These are phyloP conservation scores for Oncorhynchus tshawytscha DNA, from an alignment of 2,113 vertebrate genomes.

Conservation along the genomic window DNA sequence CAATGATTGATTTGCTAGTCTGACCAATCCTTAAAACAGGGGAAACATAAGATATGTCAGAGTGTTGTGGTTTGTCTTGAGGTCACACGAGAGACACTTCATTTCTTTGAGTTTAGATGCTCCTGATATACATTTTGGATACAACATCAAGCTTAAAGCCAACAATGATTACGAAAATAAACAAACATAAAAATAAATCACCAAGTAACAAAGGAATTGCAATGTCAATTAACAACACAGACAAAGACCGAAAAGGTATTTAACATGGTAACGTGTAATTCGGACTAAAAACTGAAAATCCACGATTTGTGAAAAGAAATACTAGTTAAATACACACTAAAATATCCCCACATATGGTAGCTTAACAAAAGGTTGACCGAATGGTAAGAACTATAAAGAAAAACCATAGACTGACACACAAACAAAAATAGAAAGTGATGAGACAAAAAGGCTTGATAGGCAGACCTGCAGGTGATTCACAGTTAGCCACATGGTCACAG, in stretches of 20 bases:
- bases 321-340: conserved; percentile 54
- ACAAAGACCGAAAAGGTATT: conserved; percentile 12
- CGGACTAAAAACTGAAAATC: conserved; percentile 15
- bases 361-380: conserved; percentile 59
- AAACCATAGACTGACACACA: conserved; percentile 29
- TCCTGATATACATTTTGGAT: conserved; percentile 45
- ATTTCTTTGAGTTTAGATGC: conserved; percentile 30
- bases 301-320: conserved; percentile 37
- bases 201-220: conserved; percentile 43
- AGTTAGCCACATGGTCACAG: conserved; percentile 81
- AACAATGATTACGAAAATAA: conserved; percentile 40
- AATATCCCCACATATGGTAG: conserved; percentile 46
- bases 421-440: conserved; percentile 40
- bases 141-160: conserved; percentile 62
- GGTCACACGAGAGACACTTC: neutral
- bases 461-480: conserved; percentile 78
- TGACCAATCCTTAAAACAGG: no score
- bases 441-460: conserved; percentile 63
- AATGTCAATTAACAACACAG: conserved; percentile 38
- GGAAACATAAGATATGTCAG: no score
- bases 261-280: no score
- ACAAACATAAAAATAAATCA: conserved; percentile 11
- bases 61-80: neutral
- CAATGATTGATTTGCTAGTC: conserved; percentile 22
- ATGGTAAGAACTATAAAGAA: neutral